Conservation (phyloP, 2,797 vertebrate species). For the Catharus ustulatus region DNA sequence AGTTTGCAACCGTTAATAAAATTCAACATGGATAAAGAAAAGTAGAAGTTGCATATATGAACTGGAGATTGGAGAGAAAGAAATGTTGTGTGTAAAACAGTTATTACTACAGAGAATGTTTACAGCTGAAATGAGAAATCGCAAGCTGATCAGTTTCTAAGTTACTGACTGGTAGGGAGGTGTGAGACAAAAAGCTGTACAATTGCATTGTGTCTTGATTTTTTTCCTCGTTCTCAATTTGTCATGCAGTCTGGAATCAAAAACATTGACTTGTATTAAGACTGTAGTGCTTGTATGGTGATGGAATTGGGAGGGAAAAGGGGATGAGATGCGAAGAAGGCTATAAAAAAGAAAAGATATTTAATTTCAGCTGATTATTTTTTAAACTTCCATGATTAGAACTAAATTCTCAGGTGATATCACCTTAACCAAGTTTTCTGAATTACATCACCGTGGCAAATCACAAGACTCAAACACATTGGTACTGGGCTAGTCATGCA, state of each 20-base stretch:
- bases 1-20: not conserved
- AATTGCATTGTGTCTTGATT: not conserved
- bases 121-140: not conserved
- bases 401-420: not conserved
- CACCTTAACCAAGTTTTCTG: not conserved
- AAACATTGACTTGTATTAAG: not conserved
- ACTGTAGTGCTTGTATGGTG: not conserved
- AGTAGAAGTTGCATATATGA: not conserved
- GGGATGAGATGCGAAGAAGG: not conserved
- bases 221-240: not conserved
- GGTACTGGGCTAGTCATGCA: not conserved
- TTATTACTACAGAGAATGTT: not conserved
- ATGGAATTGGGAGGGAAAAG: not conserved
- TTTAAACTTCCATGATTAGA: not conserved
- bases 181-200: not conserved
- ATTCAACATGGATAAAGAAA: not conserved
- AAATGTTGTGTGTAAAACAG: fast-evolving
- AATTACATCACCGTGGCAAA: not conserved
- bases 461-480: not conserved
- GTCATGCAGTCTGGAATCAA: not conserved
- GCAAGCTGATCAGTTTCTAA: not conserved
- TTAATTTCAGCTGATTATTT: not conserved
- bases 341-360: not conserved
- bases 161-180: not conserved
- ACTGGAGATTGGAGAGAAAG: not conserved